A percentile compares a stretch with the other conserved stretches of the same genome.
phyloP scores from a whole-genome alignment of 2,113 vertebrate genomes.

The Circaetus gallicus region DNA sequence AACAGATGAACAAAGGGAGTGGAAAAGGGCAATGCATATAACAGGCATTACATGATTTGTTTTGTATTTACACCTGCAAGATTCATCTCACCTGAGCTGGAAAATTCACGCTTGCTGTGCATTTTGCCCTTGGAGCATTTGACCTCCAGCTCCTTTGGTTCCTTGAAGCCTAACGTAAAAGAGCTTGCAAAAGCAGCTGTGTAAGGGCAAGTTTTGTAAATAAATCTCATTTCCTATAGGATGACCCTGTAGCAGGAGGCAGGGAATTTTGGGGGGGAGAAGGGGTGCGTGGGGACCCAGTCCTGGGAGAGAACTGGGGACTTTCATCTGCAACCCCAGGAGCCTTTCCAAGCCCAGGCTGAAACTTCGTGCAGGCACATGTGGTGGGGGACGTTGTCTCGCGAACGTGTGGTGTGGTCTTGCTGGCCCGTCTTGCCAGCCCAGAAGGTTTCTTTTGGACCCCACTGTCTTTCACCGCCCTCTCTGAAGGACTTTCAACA shows the following conservation, averaged over 20 bases:
- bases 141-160: not conserved
- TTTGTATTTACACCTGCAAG: not conserved
- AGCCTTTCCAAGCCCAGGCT: not conserved
- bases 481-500: not conserved
- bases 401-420: accelerated
- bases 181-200: not conserved
- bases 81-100: not conserved
- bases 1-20: not conserved
- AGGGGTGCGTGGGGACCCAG: not conserved
- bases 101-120: not conserved
- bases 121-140: not conserved
- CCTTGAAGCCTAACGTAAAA: not conserved
- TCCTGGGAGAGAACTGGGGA: not conserved
- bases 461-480: not conserved
- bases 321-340: not conserved
- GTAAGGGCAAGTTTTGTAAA: not conserved
- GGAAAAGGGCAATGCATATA: not conserved
- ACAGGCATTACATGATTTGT: not conserved
- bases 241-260: not conserved
- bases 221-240: not conserved
- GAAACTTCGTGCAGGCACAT: not conserved
- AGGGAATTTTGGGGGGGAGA: not conserved
- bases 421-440: not conserved
- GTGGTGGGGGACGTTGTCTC: accelerated
- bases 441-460: not conserved